Evolutionary conservation across 35 echinoderm and acorn worm species (phyloP).

Genomic region (Apostichopus parvimensis): DNA sequence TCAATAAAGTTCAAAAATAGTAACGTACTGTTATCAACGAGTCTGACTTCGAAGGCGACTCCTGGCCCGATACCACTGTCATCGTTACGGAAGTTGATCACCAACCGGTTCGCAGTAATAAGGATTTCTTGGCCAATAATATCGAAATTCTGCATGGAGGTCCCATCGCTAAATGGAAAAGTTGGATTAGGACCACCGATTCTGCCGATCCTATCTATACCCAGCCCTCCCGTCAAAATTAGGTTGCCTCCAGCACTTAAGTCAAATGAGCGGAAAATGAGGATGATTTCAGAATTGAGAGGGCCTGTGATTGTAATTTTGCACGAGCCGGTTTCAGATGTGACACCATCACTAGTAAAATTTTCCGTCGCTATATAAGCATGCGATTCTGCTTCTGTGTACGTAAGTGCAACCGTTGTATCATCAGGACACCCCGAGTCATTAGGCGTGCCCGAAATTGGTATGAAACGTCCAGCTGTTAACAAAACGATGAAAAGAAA

Average conservation of each 20-base stretch:
- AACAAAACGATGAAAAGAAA: too few species aligned
- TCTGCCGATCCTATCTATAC: not conserved
- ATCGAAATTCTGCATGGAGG: not conserved
- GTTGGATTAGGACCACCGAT: not conserved
- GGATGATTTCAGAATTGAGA: not conserved
- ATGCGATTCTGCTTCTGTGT: not conserved
- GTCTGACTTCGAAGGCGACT: not conserved
- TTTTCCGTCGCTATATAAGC: not conserved
- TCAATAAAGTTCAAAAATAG: too few species aligned
- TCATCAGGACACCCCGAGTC: not conserved
- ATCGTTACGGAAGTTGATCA: not conserved
- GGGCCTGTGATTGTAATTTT: not conserved
- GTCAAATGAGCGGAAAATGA: not conserved
- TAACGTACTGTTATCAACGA: not conserved
- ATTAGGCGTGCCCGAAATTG: not conserved
- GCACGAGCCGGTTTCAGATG: not conserved
- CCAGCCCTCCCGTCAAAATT: not conserved
- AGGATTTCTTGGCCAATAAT: not conserved
- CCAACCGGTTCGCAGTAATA: not conserved
- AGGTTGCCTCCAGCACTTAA: not conserved
- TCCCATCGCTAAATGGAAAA: not conserved
- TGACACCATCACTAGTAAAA: not conserved
- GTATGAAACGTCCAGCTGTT: not conserved
- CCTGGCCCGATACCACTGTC: not conserved
- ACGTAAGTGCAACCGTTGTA: not conserved